Evolutionary conservation across 2,113 vertebrate genomes (phyloP).

Genomic region (Mastomys coucha): DNA sequence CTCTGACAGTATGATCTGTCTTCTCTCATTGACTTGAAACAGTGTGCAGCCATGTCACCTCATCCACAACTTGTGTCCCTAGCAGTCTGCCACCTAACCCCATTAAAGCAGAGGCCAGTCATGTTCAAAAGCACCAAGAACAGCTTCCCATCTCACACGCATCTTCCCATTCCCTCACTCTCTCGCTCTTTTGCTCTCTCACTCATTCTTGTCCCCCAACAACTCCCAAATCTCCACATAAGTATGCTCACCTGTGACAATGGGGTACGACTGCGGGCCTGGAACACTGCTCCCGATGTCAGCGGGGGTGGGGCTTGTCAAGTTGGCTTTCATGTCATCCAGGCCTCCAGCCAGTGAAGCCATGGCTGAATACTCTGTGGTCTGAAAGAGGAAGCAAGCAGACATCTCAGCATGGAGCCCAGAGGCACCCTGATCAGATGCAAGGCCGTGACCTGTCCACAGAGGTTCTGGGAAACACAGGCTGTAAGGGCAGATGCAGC

Average conservation of each 20-base stretch:
- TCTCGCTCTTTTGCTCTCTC: neutral
- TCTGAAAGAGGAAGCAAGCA: conserved; percentile 87
- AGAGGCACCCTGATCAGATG: neutral
- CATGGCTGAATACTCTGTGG: conserved; percentile 97
- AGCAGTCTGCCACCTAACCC: neutral
- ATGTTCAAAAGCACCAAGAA: neutral
- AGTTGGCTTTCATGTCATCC: conserved; percentile 98
- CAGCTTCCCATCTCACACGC: neutral
- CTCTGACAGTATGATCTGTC: neutral
- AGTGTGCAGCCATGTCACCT: neutral
- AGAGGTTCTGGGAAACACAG: neutral
- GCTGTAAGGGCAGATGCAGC: neutral
- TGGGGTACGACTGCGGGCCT: conserved; percentile 96
- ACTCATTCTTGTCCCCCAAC: neutral
- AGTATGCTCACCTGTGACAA: conserved; percentile 94
- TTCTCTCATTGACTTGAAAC: neutral
- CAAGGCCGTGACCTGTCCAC: neutral
- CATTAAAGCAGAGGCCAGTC: neutral
- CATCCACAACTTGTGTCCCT: neutral
- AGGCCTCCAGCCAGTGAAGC: conserved; percentile 96
- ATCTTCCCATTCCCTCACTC: neutral
- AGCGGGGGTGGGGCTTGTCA: conserved; percentile 94
- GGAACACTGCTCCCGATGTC: conserved; percentile 94
- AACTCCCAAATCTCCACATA: accelerated
- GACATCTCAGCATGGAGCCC: conserved; percentile 59